A percentile compares a stretch with the other conserved stretches of the same genome.
phyloP scores from a whole-genome alignment of 2,888 invertebrate genomes.

The Cybosia mesomella region DNA sequence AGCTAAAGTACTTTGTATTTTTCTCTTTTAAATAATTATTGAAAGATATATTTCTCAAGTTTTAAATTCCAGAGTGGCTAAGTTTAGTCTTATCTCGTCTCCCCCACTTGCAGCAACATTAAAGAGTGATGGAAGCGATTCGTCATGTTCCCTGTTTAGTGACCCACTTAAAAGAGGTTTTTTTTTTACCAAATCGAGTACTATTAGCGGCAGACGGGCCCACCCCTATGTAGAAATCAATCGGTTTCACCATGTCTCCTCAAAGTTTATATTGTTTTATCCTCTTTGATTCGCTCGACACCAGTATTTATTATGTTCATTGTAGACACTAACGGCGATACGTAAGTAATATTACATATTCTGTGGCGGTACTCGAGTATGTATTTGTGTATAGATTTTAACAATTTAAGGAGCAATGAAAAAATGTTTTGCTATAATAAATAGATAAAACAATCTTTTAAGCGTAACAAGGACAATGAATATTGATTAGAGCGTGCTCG shows the following conservation, averaged over 20 bases:
- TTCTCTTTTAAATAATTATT: conserved; percentile 37
- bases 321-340: background rate
- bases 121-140: conserved; percentile 79
- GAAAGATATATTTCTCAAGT: conserved; percentile 61
- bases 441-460: conserved; percentile 48
- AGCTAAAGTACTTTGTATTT: conserved; percentile 34
- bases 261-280: conserved; percentile 67
- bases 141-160: conserved; percentile 77
- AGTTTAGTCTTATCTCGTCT: conserved; percentile 73
- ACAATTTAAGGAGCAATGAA: conserved; percentile 25
- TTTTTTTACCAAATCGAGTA: conserved; percentile 64
- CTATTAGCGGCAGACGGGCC: conserved; percentile 55
- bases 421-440: conserved; percentile 39
- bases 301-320: conserved; percentile 29
- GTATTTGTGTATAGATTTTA: conserved; percentile 16
- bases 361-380: no score
- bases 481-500: conserved; percentile 61
- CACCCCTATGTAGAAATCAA: conserved; percentile 70
- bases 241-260: conserved; percentile 66
- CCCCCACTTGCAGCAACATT: conserved; percentile 64
- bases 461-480: conserved; percentile 55
- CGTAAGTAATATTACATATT: no score
- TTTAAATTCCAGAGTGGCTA: conserved; percentile 58
- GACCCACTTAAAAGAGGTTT: conserved; percentile 73
- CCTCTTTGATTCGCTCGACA: conserved; percentile 55